Evolutionary conservation across 2,888 invertebrate species (phyloP), one percentile per base, ranked within the genome.

Genomic region (Nycteola revayana): DNA sequence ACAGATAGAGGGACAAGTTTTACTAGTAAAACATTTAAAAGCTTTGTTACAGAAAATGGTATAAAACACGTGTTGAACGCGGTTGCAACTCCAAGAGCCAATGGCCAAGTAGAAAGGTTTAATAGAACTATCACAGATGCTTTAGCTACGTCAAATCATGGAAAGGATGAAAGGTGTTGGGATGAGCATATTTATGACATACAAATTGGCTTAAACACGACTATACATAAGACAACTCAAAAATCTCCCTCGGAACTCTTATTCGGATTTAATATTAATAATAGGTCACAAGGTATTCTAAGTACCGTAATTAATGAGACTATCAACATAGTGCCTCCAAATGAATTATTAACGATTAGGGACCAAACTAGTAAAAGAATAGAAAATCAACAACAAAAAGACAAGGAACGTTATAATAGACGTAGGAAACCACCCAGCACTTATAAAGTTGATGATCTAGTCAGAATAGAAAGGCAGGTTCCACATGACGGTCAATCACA

Each of bases 401-500:
- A 30, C n/a, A 6, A 8, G 5, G 3, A 3, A 7, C 8, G 1
- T 9, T 30, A 10, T 8, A 23, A 30, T n/a, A 17, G 5, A 8
- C 23, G 18, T 5, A 23, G 23, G 1, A 30, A 30, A 7, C 1
- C 8, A 10, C 14, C 2, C 3, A 24, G 3, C 5, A 14, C 14
- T 5, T 30, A 29, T 14, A 9, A 11, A 6, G 22, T 3, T 1
- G 29, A 22, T 5, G 29, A 29, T 3, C 10, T 36, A 10, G 36
- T 36, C 1, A 3, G 36, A 0, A n/a, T 36, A 1, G 23, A 32
- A n/a, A 28, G 32, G 6, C 24, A 36, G 4, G 28, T 32, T 0
- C 32, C 36, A 0, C 25, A 28, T 8, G 36, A 28, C 14, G 33
- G 27, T 4, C 23, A 28, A 17, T 33, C 30, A 1, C 22, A 30